phyloP scores from a whole-genome alignment of 2,797 vertebrate species.

The Pteronotus mesoamericanus region DNA sequence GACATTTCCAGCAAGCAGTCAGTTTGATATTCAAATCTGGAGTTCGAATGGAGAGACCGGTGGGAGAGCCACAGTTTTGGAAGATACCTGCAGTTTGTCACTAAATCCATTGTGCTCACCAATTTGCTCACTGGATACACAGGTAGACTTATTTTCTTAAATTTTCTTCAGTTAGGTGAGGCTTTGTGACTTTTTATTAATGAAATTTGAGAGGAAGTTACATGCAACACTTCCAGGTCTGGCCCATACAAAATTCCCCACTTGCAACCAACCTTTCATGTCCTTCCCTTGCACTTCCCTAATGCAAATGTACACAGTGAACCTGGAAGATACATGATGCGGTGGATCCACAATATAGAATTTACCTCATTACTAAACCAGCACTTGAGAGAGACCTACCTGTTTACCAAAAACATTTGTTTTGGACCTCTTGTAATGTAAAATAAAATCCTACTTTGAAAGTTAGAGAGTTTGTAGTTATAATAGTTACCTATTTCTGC shows the following conservation, averaged over 20 bases:
- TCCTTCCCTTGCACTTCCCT: neutral
- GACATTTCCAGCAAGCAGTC: neutral
- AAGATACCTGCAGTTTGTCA: neutral
- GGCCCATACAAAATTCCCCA: neutral
- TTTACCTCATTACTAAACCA: neutral
- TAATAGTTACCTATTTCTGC: neutral
- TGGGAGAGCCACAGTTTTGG: neutral
- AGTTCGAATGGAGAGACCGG: neutral
- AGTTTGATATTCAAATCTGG: neutral
- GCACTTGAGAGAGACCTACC: neutral
- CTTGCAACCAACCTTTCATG: neutral
- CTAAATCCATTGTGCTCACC: neutral
- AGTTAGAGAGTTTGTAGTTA: neutral
- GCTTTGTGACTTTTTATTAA: neutral
- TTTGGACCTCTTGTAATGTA: neutral
- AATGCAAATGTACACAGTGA: neutral
- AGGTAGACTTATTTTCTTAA: neutral
- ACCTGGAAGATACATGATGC: neutral
- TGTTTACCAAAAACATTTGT: neutral
- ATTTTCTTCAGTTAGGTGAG: neutral
- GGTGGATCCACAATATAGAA: neutral
- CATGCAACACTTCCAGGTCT: neutral
- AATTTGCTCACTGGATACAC: neutral
- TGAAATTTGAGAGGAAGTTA: neutral
- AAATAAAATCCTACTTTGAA: neutral